Conservation (phyloP, 2,888 invertebrate genomes). For the Enoplolaimus lenunculus region DNA sequence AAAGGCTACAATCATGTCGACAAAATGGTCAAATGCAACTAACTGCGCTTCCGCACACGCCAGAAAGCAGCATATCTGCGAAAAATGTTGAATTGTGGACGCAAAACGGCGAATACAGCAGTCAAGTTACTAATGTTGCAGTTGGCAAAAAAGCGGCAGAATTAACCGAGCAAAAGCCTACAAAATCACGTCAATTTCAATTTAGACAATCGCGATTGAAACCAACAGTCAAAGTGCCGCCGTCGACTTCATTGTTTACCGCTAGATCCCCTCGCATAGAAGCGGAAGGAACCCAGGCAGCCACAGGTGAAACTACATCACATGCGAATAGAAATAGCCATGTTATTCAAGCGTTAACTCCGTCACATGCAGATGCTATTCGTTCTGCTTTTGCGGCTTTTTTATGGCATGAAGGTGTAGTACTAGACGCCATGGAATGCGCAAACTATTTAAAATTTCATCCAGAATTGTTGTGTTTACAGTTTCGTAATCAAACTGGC, state of each 20-base stretch:
- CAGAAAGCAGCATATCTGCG: neutral
- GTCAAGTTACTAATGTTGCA: neutral
- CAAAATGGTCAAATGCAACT: too few relatives aligned
- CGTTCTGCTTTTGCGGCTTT: conserved; percentile 90
- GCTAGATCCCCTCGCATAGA: too few relatives aligned
- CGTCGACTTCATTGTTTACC: too few relatives aligned
- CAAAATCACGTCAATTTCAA: neutral
- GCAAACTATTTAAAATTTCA: conserved; percentile 82
- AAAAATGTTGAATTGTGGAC: neutral
- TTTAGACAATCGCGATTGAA: conserved; percentile 10
- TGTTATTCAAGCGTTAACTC: conserved; percentile 58
- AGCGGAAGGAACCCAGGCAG: too few relatives aligned
- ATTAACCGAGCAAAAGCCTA: neutral
- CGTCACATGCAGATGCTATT: conserved; percentile 75
- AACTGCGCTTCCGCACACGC: neutral
- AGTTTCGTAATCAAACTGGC: conserved; percentile 11
- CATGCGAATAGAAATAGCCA: neutral
- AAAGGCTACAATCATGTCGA: neutral
- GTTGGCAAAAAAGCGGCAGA: neutral
- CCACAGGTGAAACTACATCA: too few relatives aligned
- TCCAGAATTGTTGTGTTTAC: conserved; percentile 35
- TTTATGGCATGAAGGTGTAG: conserved; percentile 90
- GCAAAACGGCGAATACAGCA: neutral
- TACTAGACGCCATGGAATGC: conserved; percentile 94
- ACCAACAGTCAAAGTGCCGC: conserved; percentile 20